Conservation (phyloP, 2,888 invertebrate species). For the Lingula anatina region DNA sequence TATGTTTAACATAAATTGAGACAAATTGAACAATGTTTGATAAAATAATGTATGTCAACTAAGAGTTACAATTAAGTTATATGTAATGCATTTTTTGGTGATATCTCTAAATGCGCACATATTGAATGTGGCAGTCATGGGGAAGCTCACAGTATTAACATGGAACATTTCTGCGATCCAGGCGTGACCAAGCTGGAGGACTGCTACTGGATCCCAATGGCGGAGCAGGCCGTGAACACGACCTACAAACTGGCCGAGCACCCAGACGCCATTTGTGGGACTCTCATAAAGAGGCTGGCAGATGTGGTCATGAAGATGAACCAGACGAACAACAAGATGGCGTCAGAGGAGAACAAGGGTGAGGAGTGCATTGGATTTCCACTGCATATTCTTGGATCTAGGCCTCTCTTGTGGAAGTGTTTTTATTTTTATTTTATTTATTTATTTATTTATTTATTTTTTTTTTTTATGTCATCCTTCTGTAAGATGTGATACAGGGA, state of each 20-base stretch:
- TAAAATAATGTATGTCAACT: too few species aligned
- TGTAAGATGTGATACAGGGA: too few species aligned
- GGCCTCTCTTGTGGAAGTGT: too few species aligned
- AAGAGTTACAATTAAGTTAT: too few species aligned
- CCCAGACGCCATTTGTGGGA: conserved; percentile 56
- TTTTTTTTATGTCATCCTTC: too few species aligned
- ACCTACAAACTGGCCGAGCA: conserved; percentile 62
- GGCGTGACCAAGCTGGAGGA: conserved; percentile 52
- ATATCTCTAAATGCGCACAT: neutral
- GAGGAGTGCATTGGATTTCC: neutral
- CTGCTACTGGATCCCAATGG: conserved; percentile 59
- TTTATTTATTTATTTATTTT: too few species aligned
- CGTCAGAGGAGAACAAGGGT: too few species aligned
- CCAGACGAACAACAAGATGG: too few species aligned
- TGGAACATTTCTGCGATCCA: neutral
- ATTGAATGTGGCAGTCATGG: too few species aligned
- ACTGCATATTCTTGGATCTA: neutral
- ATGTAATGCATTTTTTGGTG: too few species aligned
- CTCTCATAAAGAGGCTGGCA: conserved; percentile 34
- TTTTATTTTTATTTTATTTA: too few species aligned
- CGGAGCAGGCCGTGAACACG: conserved; percentile 59
- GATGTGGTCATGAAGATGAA: conserved; percentile 9
- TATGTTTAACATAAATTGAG: neutral
- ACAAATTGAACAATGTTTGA: too few species aligned
- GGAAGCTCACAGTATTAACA: conserved; percentile 10